Evolutionary conservation across 35 echinoderm and acorn worm genomes (phyloP), one percentile per base, ranked within the genome.

Genomic region (Diadema setosum): DNA sequence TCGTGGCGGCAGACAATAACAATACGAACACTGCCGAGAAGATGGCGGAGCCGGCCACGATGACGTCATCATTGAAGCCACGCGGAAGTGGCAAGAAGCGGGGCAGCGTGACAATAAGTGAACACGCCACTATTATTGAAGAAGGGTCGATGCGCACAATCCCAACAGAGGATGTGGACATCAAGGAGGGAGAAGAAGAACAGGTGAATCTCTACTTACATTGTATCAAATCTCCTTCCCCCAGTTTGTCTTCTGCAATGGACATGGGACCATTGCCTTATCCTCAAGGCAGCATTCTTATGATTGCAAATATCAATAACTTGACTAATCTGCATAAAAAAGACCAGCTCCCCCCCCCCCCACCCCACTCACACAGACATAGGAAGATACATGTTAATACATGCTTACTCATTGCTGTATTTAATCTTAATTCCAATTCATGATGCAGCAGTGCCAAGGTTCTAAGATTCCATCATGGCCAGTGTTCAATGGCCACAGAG

Each of bases 51-150:
- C 42, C 36, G 21, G 32, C 33, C n/a, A 43, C 73, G 14, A 14
- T 24, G 17, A 41, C 27, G 39, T 67, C 83, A 0, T 40, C 58
- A 3, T 61, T 42, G 40, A 67, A 86, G 39, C 35, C 58, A 11
- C 9, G 83, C 26, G 49, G 61, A 64, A 45, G 55, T 43, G 17
- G 55, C 55, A 93, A 90, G 41, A 97, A 92, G 84, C 82, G 91
- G 65, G 89, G 82, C 29, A 97, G 91, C 18, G 89, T 97, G n/a
- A 94, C 87, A 30, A 92, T 95, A 85, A 91, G 85, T 59, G 94
- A 96, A 70, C 86, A 84, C 43, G 90, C 89, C 18, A 97, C 83
- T n/a, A 87, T 97, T 1, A 96, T 95, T n/a, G 94, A 92, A 29
- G 90, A 95, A 84, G 76, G 52, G 34, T 58, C 74, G 6, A 49